Conservation (phyloP, 2,797 vertebrate genomes). For the Acipenser ruthenus region DNA sequence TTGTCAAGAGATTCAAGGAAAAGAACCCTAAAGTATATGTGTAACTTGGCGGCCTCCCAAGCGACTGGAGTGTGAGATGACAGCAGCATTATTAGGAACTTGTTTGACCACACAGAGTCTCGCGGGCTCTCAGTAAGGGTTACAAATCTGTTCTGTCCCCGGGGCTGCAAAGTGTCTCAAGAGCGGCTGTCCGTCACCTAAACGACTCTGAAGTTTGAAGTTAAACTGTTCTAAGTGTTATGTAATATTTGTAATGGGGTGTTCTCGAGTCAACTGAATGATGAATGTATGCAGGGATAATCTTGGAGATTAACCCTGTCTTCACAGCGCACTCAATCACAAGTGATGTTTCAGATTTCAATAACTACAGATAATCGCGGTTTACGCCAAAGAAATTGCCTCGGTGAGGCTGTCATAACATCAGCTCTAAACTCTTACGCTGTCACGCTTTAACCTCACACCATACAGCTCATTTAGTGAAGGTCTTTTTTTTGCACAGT, state of each 20-base stretch:
- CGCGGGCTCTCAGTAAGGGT: conserved; percentile 7
- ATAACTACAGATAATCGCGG: conserved; percentile 22
- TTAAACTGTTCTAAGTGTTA: conserved; percentile 18
- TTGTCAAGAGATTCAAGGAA: conserved; percentile 20
- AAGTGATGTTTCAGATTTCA: conserved; percentile 27
- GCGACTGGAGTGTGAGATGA: conserved; percentile 17
- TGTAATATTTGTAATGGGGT: conserved; percentile 26
- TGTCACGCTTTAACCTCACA: no score
- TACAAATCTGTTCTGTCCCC: conserved; percentile 8
- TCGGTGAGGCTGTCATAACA: conserved; percentile 17
- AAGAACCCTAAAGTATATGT: conserved; percentile 21
- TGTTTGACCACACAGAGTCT: conserved; percentile 17
- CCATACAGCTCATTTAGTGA: no score
- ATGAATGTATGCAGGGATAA: conserved; percentile 37
- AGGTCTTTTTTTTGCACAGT: no score
- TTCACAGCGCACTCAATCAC: conserved; percentile 24
- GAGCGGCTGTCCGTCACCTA: conserved; percentile 15
- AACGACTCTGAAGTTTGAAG: conserved; percentile 20
- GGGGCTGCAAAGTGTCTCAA: conserved; percentile 2
- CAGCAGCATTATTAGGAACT: conserved; percentile 20
- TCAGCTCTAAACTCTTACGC: background rate
- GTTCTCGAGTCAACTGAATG: conserved; percentile 29
- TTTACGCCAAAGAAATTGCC: conserved; percentile 23
- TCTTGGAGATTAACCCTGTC: conserved; percentile 39
- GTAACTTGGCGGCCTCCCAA: conserved; percentile 14